These are phyloP conservation scores for Cecropterus lyciades DNA, from an alignment of 1,140 invertebrate genomes.

Conservation along the genomic window DNA sequence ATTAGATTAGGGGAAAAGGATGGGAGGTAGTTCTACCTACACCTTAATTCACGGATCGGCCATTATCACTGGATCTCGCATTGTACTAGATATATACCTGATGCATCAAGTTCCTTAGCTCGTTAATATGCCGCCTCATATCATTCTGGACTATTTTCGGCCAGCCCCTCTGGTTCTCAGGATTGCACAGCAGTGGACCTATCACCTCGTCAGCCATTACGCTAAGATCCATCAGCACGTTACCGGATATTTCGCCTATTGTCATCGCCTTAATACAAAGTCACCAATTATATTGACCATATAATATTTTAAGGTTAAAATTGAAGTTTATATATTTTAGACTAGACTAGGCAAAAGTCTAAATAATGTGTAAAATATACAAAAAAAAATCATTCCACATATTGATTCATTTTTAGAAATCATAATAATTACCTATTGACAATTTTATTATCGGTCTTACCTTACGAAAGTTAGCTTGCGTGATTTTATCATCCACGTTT, in stretches of 20 bases:
- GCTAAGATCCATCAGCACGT: constrained; percentile 91
- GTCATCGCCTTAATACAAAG: constrained; percentile 79
- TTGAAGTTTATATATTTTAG: too few relatives aligned
- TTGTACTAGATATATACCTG: constrained; percentile 81
- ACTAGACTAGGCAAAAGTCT: too few relatives aligned
- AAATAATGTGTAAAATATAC: too few relatives aligned
- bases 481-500: constrained; percentile 61
- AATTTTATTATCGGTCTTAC: constrained; percentile 39
- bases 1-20: too few relatives aligned
- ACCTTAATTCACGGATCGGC: too few relatives aligned
- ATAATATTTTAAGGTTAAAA: too few relatives aligned
- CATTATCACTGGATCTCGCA: too few relatives aligned
- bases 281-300: too few relatives aligned
- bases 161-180: constrained; percentile 90
- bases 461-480: constrained; percentile 60
- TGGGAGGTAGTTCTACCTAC: too few relatives aligned
- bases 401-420: too few relatives aligned
- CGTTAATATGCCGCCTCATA: constrained; percentile 89
- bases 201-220: constrained; percentile 92
- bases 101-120: constrained; percentile 90
- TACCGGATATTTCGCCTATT: constrained; percentile 92
- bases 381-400: too few relatives aligned
- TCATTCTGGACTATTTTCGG: constrained; percentile 90
- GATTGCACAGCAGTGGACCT: constrained; percentile 89
- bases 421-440: too few relatives aligned